Conservation (phyloP, 2,888 invertebrate genomes). For the Harpalus rubripes region DNA sequence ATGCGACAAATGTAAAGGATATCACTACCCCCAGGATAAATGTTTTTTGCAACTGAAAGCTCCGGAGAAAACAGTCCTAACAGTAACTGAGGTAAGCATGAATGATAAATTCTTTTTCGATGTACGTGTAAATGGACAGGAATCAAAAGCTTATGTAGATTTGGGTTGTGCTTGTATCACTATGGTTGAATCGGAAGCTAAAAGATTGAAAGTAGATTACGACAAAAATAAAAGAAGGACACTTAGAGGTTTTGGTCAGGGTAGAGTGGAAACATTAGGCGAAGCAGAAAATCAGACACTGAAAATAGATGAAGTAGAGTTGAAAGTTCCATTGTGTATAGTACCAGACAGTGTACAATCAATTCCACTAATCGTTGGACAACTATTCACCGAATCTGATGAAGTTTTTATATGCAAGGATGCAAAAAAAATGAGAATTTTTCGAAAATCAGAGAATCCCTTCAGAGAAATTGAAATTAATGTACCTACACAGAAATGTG, state of each 20-base stretch:
- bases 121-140: not conserved
- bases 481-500: not conserved
- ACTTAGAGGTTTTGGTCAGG: slow-evolving; percentile 36
- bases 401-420: slow-evolving; percentile 27
- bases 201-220: not conserved
- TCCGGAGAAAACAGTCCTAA: too few relatives aligned
- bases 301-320: slow-evolving; percentile 4
- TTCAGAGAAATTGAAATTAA: not conserved
- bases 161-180: slow-evolving; percentile 41
- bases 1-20: too few relatives aligned
- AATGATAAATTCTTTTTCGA: slow-evolving; percentile 22
- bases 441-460: not conserved
- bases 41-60: too few relatives aligned
- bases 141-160: slow-evolving; percentile 20
- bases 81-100: not conserved
- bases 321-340: not conserved
- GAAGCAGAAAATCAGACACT: slow-evolving; percentile 3
- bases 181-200: slow-evolving; percentile 28
- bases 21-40: too few relatives aligned
- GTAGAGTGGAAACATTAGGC: slow-evolving; percentile 41
- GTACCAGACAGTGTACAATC: slow-evolving; percentile 10
- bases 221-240: not conserved
- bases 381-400: slow-evolving; percentile 25
- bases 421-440: slow-evolving; percentile 5
- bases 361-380: slow-evolving; percentile 36